Conservation (phyloP, 92 coral and sea anemone genomes). For the Zoanthus gigantus region DNA sequence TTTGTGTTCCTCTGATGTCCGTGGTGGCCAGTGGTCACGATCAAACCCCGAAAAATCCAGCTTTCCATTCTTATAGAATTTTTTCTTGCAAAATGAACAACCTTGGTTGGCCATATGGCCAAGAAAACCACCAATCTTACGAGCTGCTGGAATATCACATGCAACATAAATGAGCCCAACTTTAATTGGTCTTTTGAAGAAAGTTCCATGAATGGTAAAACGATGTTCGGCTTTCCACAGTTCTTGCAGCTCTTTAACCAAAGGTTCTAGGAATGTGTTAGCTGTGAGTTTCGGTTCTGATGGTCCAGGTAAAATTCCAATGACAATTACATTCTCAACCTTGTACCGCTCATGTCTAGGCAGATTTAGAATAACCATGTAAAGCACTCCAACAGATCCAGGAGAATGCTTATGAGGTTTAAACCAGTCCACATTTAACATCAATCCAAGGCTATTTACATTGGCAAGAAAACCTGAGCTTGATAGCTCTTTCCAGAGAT, state of each 20-base stretch:
- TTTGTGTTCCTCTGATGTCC: conserved; percentile 64
- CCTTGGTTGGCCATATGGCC: conserved; percentile 81
- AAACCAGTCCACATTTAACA: conserved; percentile 77
- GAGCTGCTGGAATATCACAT: conserved; percentile 77
- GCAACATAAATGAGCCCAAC: conserved; percentile 72
- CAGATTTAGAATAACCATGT: conserved; percentile 63
- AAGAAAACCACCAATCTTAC: conserved; percentile 75
- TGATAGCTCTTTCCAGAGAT: conserved; percentile 64
- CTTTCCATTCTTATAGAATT: conserved; percentile 38
- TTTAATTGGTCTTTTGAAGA: conserved; percentile 58
- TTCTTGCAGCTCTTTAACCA: conserved; percentile 64
- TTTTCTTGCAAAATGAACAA: conserved; percentile 64
- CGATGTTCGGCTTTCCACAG: conserved; percentile 51
- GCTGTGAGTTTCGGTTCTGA: conserved; percentile 73
- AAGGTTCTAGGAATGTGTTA: conserved; percentile 71
- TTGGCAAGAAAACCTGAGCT: conserved; percentile 50
- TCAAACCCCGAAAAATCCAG: conserved; percentile 73
- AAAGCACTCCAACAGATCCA: conserved; percentile 77
- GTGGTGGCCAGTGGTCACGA: conserved; percentile 57
- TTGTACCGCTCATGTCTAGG: conserved; percentile 73
- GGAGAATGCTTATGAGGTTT: conserved; percentile 73
- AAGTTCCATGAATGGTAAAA: conserved; percentile 56
- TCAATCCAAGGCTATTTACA: conserved; percentile 60
- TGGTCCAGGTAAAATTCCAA: conserved; percentile 80
- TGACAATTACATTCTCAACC: conserved; percentile 68